These are phyloP conservation scores for Rugalucina vietnamica DNA, from an alignment of 2,888 invertebrate species.

Conservation along the genomic window DNA sequence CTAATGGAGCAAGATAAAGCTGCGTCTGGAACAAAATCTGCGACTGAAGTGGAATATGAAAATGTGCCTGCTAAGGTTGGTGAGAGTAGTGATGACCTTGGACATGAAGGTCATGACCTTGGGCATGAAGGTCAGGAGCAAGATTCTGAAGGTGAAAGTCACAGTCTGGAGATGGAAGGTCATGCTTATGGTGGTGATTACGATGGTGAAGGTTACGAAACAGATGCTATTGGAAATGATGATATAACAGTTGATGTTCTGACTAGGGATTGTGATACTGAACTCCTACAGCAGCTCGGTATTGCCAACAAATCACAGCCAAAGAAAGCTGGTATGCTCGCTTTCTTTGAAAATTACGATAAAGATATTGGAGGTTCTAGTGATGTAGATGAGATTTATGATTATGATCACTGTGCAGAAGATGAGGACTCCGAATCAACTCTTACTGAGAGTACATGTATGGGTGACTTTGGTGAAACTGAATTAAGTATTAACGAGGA, in stretches of 20 bases:
- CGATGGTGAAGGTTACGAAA: constrained; percentile 11
- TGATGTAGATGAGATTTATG: not conserved
- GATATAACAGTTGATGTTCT: constrained; percentile 10
- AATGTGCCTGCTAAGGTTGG: constrained; percentile 22
- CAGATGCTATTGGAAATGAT: constrained; percentile 7
- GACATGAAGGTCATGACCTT: constrained; percentile 14
- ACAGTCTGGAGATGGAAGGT: constrained; percentile 14
- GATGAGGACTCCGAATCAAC: constrained; percentile 8
- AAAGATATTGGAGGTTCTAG: not conserved
- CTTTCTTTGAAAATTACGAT: constrained; percentile 7
- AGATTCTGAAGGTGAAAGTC: constrained; percentile 12
- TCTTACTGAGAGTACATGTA: not conserved
- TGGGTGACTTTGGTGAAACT: not conserved
- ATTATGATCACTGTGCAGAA: constrained; percentile 6
- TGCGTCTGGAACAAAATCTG: not conserved
- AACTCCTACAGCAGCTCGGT: not conserved
- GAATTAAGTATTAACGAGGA: constrained; percentile 20
- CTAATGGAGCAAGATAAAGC: not conserved
- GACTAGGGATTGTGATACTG: not conserved
- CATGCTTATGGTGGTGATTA: not conserved
- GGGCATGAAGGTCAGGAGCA: constrained; percentile 12
- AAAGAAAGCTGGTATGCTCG: not conserved
- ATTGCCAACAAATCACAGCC: not conserved
- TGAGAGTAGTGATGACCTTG: constrained; percentile 25
- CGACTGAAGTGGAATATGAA: constrained; percentile 23